Conservation (phyloP, 2,888 invertebrate genomes). For the Chalcis sispes region DNA sequence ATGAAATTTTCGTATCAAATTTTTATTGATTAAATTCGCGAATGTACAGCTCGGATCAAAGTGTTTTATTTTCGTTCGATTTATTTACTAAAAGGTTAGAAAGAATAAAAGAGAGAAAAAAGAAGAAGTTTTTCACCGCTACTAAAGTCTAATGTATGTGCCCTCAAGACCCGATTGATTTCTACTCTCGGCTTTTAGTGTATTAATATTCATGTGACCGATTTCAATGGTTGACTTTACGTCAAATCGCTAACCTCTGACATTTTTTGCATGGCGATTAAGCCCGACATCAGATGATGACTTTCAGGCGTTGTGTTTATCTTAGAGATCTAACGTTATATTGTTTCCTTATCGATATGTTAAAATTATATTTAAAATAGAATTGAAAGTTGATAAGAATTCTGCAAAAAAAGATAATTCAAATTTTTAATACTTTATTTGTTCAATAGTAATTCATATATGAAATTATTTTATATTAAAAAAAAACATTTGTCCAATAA, state of each 20-base stretch:
- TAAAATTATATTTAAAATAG: neutral
- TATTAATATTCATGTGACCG: constrained; percentile 49
- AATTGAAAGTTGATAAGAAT: neutral
- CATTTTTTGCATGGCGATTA: constrained; percentile 7
- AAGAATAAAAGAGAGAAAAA: constrained; percentile 20
- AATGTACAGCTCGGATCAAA: neutral
- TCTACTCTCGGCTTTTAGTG: constrained; percentile 25
- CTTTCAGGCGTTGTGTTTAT: neutral
- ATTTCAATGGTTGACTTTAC: constrained; percentile 19
- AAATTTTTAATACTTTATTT: too few species aligned
- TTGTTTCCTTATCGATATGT: neutral
- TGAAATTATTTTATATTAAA: too few species aligned
- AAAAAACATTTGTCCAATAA: neutral
- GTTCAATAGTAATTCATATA: too few species aligned
- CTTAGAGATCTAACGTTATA: neutral
- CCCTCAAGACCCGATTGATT: constrained; percentile 34
- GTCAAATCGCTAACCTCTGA: constrained; percentile 33
- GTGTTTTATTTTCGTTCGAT: neutral
- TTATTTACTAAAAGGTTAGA: constrained; percentile 11
- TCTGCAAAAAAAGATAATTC: neutral
- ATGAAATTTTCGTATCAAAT: too few species aligned
- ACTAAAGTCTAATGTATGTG: neutral
- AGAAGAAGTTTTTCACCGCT: constrained; percentile 8
- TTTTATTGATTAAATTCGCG: too few species aligned
- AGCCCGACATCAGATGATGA: too few species aligned